phyloP scores from a whole-genome alignment of 2,797 vertebrate species.

The Gymnopithys bicolor region DNA sequence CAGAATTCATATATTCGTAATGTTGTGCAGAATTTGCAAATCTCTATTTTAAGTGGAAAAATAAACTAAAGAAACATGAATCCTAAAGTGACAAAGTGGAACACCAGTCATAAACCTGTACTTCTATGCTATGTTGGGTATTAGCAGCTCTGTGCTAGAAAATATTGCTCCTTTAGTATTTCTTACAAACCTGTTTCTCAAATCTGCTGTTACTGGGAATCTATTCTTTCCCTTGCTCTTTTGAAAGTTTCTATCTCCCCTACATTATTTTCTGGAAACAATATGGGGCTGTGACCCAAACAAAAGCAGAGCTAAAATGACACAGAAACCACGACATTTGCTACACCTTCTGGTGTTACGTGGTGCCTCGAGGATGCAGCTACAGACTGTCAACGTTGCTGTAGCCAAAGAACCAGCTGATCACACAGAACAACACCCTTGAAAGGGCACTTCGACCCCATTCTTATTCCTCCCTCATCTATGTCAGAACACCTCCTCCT shows the following conservation, averaged over 20 bases:
- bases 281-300: neutral
- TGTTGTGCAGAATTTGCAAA: neutral
- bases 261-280: neutral
- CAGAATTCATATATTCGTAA: neutral
- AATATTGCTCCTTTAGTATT: neutral
- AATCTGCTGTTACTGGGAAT: neutral
- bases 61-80: neutral
- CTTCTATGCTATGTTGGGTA: neutral
- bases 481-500: neutral
- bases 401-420: neutral
- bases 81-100: neutral
- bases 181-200: neutral
- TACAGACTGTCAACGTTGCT: fast-evolving
- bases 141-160: neutral
- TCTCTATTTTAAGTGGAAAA: neutral
- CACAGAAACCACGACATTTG: neutral
- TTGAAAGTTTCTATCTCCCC: neutral
- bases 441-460: fast-evolving
- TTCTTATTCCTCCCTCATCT: neutral
- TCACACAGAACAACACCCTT: neutral
- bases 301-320: neutral
- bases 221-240: neutral
- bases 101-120: neutral
- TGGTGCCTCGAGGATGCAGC: fast-evolving
- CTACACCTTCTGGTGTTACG: fast-evolving